Percentiles rank a stretch among this genome's conserved stretches.
phyloP scores from a whole-genome alignment of 2,113 vertebrate species.

The Mirounga angustirostris region DNA sequence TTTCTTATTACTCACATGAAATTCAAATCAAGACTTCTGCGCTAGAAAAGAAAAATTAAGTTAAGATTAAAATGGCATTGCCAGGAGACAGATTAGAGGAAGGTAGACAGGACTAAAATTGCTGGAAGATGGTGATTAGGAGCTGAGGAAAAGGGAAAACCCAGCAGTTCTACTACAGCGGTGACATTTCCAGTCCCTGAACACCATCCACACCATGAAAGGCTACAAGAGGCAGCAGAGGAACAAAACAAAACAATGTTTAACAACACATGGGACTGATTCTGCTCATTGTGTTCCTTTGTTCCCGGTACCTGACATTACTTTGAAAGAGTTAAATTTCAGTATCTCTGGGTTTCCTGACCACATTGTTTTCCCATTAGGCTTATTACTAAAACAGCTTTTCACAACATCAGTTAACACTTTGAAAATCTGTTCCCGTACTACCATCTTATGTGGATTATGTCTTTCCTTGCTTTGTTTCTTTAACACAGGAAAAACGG shows the following conservation, averaged over 20 bases:
- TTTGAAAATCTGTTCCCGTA: slow-evolving; percentile 55
- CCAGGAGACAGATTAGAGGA: slow-evolving; percentile 47
- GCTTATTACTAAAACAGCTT: slow-evolving; percentile 75
- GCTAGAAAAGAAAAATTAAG: slow-evolving; percentile 60
- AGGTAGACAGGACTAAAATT: slow-evolving; percentile 63
- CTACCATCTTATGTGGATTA: background rate
- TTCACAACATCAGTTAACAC: slow-evolving; percentile 60
- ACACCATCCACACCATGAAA: slow-evolving; percentile 44
- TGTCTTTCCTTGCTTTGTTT: slow-evolving; percentile 7
- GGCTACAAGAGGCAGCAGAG: slow-evolving; percentile 70
- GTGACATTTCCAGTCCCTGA: slow-evolving; percentile 53
- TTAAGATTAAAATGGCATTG: slow-evolving; percentile 69
- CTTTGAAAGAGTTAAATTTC: slow-evolving; percentile 62
- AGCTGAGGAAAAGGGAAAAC: slow-evolving; percentile 51
- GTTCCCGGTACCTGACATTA: background rate
- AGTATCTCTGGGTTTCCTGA: slow-evolving; percentile 17
- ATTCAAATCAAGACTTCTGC: slow-evolving; percentile 66
- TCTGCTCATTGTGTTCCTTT: background rate
- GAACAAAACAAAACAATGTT: slow-evolving; percentile 56
- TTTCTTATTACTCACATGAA: slow-evolving; percentile 25
- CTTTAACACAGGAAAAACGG: slow-evolving; percentile 54
- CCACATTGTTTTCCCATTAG: slow-evolving; percentile 70
- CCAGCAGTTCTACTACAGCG: slow-evolving; percentile 56
- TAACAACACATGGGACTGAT: slow-evolving; percentile 73
- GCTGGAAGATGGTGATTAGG: background rate